phyloP scores from a whole-genome alignment of 2,888 invertebrate genomes.

The Tenthredo amoena region DNA sequence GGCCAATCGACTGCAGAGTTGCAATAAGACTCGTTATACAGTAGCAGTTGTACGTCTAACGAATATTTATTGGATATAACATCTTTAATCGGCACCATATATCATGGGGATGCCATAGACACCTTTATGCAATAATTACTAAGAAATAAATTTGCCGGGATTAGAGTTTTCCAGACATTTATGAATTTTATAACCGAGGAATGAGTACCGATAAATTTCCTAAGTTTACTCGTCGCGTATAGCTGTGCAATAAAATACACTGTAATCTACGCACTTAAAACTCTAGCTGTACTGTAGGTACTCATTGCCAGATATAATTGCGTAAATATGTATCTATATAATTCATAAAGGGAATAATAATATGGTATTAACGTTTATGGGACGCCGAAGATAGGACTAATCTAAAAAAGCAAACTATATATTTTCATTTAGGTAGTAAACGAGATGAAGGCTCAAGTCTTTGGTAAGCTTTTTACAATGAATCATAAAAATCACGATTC shows the following conservation, averaged over 20 bases:
- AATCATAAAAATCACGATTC: neutral
- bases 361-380: conserved; percentile 1
- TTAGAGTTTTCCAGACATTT: neutral
- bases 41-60: neutral
- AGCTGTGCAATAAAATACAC: conserved; percentile 17
- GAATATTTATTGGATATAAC: neutral
- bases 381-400: neutral
- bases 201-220: conserved; percentile 19
- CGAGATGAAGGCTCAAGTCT: neutral
- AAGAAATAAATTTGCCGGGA: conserved; percentile 1
- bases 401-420: neutral
- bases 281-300: neutral
- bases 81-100: neutral
- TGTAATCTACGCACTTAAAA: conserved; percentile 2
- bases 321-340: neutral
- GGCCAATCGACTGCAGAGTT: neutral
- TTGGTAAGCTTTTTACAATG: neutral
- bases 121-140: neutral
- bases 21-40: neutral
- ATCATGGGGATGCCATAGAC: neutral
- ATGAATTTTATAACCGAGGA: neutral
- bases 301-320: conserved; percentile 2
- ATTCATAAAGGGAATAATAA: neutral
- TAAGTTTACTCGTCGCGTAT: conserved; percentile 10
- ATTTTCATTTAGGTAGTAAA: neutral